These are phyloP conservation scores for Adelges cooleyi DNA, from an alignment of 1,140 invertebrate genomes.

Conservation along the genomic window DNA sequence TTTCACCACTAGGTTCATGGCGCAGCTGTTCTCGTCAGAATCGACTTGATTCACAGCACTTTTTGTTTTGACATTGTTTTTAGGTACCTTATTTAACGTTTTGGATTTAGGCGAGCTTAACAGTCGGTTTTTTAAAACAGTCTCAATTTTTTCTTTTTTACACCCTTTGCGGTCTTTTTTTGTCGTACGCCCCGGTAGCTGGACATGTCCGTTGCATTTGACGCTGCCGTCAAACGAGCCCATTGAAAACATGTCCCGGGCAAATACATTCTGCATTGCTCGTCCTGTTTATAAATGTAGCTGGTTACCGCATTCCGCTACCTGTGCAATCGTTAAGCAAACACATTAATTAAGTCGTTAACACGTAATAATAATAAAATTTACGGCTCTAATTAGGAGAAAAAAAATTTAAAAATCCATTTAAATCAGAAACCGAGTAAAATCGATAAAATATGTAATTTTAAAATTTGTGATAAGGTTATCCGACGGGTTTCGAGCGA, in stretches of 20 bases:
- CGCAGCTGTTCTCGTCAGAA: neutral
- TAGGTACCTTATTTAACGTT: conserved; percentile 16
- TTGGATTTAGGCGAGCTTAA: conserved; percentile 34
- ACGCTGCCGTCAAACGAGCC: conserved; percentile 38
- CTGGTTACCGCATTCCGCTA: neutral
- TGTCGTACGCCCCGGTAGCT: conserved; percentile 40
- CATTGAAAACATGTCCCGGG: conserved; percentile 33
- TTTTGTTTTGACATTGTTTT: conserved; percentile 17
- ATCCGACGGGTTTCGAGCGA: neutral
- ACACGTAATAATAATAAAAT: too few relatives aligned
- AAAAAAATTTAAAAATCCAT: too few relatives aligned
- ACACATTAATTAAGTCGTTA: too few relatives aligned
- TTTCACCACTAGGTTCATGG: neutral
- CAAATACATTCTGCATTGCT: conserved; percentile 35
- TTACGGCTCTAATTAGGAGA: too few relatives aligned
- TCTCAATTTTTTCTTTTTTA: conserved; percentile 40
- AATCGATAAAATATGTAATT: too few relatives aligned
- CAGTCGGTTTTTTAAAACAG: conserved; percentile 36
- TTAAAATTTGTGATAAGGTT: conserved; percentile 1
- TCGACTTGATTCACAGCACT: conserved; percentile 30
- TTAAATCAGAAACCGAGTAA: too few relatives aligned
- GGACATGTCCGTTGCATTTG: conserved; percentile 47
- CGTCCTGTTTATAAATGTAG: neutral
- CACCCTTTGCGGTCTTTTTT: conserved; percentile 43
- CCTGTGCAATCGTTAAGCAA: neutral